Evolutionary conservation across 1,140 invertebrate genomes (phyloP).

Genomic region (Polypedilum vanderplanki): DNA sequence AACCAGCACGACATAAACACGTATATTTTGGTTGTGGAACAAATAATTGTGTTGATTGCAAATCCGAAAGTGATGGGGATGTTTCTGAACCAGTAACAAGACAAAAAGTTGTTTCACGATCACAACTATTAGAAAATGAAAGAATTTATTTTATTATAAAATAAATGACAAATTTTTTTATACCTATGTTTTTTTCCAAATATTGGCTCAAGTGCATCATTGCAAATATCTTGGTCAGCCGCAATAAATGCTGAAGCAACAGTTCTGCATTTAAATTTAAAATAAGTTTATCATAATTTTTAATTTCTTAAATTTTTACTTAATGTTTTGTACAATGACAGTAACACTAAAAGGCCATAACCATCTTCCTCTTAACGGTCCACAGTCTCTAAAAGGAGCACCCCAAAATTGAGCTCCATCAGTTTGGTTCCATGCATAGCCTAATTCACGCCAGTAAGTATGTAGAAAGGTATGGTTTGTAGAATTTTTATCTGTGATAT

Average conservation of each 20-base stretch:
- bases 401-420: constrained; percentile 43
- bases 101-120: constrained; percentile 44
- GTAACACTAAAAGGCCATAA: constrained; percentile 44
- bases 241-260: constrained; percentile 43
- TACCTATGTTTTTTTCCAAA: constrained; percentile 43
- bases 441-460: constrained; percentile 43
- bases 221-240: constrained; percentile 43
- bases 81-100: constrained; percentile 38
- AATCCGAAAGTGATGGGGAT: constrained; percentile 32
- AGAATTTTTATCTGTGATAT: constrained; percentile 24
- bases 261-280: constrained; percentile 36
- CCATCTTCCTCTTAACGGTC: constrained; percentile 41
- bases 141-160: not conserved
- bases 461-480: constrained; percentile 35
- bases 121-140: constrained; percentile 36
- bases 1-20: constrained; percentile 46
- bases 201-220: constrained; percentile 43
- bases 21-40: constrained; percentile 38
- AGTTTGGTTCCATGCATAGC: constrained; percentile 43
- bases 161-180: not conserved
- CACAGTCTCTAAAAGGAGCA: constrained; percentile 43
- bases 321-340: constrained; percentile 40
- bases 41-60: not conserved
- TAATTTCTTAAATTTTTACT: constrained; percentile 39
- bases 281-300: too few relatives aligned